A percentile compares a stretch with the other conserved stretches of the same genome.
Conservation (phyloP, 2,113 vertebrate genomes). For the Xiphias gladius region DNA sequence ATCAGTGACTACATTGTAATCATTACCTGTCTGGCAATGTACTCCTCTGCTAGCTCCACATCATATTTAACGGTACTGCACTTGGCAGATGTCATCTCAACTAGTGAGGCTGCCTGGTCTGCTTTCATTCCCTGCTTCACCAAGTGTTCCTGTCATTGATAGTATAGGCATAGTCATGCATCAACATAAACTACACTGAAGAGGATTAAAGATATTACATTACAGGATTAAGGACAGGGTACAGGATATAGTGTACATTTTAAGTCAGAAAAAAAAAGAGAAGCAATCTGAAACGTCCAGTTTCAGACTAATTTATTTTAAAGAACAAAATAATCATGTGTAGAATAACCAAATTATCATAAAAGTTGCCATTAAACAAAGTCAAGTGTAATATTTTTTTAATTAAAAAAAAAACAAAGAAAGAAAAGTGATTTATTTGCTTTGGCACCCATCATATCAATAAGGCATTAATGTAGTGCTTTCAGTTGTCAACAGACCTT, state of each 20-base stretch:
- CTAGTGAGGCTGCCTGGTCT: constrained; percentile 91
- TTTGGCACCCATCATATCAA: neutral
- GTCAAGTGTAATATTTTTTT: neutral
- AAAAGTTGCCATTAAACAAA: neutral
- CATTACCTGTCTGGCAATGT: constrained; percentile 94
- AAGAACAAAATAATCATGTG: neutral
- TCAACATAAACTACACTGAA: constrained; percentile 1
- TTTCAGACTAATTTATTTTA: neutral
- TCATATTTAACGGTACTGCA: constrained; percentile 96
- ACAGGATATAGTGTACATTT: neutral
- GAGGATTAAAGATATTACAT: neutral
- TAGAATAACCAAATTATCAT: neutral
- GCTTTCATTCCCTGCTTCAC: constrained; percentile 94
- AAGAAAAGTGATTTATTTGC: neutral
- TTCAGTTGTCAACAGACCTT: constrained; percentile 84
- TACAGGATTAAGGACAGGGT: neutral
- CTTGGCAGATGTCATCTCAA: constrained; percentile 89
- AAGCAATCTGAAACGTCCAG: neutral
- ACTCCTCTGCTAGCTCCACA: constrained; percentile 97
- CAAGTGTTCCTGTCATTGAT: constrained; percentile 89
- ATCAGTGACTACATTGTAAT: neutral
- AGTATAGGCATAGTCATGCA: neutral
- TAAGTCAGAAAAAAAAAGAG: neutral
- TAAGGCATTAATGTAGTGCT: neutral
- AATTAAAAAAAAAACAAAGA: neutral